Base-by-base conservation (phyloP, 2,888 invertebrate species). In the Pollenia amentaria region DNA sequence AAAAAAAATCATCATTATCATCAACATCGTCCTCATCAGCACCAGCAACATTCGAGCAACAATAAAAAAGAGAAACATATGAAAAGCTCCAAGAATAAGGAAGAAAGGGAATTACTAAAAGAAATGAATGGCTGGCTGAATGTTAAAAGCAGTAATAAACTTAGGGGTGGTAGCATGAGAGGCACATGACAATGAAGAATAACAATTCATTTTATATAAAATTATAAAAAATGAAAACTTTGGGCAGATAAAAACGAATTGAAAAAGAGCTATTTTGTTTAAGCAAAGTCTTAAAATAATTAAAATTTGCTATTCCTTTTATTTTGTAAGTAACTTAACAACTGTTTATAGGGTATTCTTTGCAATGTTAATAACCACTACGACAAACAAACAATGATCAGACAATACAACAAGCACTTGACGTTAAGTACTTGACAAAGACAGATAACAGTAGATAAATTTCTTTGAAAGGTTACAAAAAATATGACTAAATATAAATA, bases 361-460 rank as follows among this genome's bases (percentile, higher is more conserved):
- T 14, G 3, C n/a, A 69, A 69, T 51, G 67, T 46, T 18, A 53
- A 64, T 62, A 44, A 60, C 21, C 60, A 69, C 69, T 53, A 76
- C 18, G 53, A 29, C 64, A 55, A 77, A 72, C 76, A 83, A 84
- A 81, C 73, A 87, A 81, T 82, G 81, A 82, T 76, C 82, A 86
- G 86, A 88, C 87, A 87, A 83, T 80, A 76, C 80, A 76, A 72
- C 72, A 87, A 88, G 85, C 78, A 88, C 89, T 89, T 88, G 88
- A 89, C 75, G 81, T 87, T 87, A 89, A 89, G 88, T 87, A 88
- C 88, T 88, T 89, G 88, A 89, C 89, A 89, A 89, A 88, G 89
- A 89, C 88, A 88, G 89, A 89, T 88, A 88, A 88, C 86, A 88
- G 84, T 80, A 72, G 77, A 87, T 84, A 81, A 77, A 73, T 73